phyloP scores from a whole-genome alignment of 2,888 invertebrate genomes.

The Diarsia dahlii region DNA sequence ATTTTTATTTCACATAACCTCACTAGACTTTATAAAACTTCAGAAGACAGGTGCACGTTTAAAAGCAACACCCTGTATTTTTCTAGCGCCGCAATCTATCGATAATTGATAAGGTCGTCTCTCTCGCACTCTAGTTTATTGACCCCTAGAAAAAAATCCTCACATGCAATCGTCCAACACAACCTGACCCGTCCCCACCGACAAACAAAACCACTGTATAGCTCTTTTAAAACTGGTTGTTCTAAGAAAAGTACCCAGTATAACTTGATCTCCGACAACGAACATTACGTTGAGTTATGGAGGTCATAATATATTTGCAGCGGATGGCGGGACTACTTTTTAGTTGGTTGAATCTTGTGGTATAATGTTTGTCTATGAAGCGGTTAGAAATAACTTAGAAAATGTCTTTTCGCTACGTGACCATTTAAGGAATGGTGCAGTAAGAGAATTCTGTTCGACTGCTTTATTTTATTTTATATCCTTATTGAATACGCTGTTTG shows the following conservation, averaged over 20 bases:
- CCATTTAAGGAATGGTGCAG: slow-evolving; percentile 39
- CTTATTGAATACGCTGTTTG: slow-evolving; percentile 26
- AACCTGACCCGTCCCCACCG: slow-evolving; percentile 47
- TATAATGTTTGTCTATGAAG: slow-evolving; percentile 57
- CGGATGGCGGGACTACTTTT: slow-evolving; percentile 70
- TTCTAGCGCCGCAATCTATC: slow-evolving; percentile 73
- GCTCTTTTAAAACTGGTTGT: slow-evolving; percentile 49
- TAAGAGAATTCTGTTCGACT: slow-evolving; percentile 9
- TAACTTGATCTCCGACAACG: slow-evolving; percentile 47
- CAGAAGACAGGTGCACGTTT: background rate
- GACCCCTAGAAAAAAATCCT: slow-evolving; percentile 81
- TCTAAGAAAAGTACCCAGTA: slow-evolving; percentile 44
- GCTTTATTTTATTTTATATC: slow-evolving; percentile 28
- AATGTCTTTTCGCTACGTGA: slow-evolving; percentile 56
- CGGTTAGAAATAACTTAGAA: slow-evolving; percentile 56
- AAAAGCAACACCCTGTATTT: slow-evolving; percentile 69
- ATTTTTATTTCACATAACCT: background rate
- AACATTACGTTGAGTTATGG: slow-evolving; percentile 40
- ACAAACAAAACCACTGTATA: background rate
- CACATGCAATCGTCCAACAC: slow-evolving; percentile 56
- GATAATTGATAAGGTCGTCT: slow-evolving; percentile 87
- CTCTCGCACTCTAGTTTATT: slow-evolving; percentile 83
- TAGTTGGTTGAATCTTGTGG: slow-evolving; percentile 59
- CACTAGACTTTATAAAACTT: background rate
- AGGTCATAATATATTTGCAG: slow-evolving; percentile 57